Percentiles rank a stretch among this genome's conserved stretches.
Evolutionary conservation across 1,140 invertebrate species (phyloP).

Genomic region (Myzus persicae): DNA sequence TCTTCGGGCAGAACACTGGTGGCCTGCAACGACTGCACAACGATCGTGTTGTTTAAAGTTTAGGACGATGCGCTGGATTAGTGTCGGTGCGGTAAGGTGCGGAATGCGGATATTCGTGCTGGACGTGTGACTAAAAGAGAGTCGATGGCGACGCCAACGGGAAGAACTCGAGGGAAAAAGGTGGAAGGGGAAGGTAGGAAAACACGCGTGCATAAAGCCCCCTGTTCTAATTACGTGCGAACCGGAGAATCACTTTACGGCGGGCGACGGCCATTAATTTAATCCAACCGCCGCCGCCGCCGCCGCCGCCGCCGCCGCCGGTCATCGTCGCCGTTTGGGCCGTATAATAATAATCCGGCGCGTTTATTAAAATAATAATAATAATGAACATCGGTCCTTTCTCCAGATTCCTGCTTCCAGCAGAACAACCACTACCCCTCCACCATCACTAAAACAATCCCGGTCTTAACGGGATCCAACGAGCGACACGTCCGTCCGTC

Average conservation of each 20-base stretch:
- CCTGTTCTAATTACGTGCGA: slow-evolving; percentile 44
- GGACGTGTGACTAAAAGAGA: background rate
- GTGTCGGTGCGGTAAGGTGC: background rate
- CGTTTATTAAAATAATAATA: slow-evolving; percentile 43
- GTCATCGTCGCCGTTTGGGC: background rate
- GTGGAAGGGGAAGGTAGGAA: too few species aligned
- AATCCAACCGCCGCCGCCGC: slow-evolving; percentile 15
- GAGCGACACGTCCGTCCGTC: background rate
- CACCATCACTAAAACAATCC: background rate
- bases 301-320: background rate
- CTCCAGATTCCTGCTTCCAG: background rate
- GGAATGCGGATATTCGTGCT: background rate
- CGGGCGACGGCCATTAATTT: slow-evolving; percentile 48
- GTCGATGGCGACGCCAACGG: background rate
- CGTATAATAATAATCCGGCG: background rate
- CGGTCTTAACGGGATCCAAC: slow-evolving; percentile 10
- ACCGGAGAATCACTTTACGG: slow-evolving; percentile 53
- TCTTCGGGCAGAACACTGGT: background rate
- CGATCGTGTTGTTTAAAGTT: background rate
- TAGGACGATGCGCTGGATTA: background rate
- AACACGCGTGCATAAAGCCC: background rate
- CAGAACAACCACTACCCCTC: too few species aligned
- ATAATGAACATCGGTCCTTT: slow-evolving; percentile 33
- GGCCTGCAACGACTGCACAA: background rate
- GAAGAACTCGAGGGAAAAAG: background rate